phyloP scores from a whole-genome alignment of 2,113 vertebrate genomes.

The Hemibagrus wyckioides region DNA sequence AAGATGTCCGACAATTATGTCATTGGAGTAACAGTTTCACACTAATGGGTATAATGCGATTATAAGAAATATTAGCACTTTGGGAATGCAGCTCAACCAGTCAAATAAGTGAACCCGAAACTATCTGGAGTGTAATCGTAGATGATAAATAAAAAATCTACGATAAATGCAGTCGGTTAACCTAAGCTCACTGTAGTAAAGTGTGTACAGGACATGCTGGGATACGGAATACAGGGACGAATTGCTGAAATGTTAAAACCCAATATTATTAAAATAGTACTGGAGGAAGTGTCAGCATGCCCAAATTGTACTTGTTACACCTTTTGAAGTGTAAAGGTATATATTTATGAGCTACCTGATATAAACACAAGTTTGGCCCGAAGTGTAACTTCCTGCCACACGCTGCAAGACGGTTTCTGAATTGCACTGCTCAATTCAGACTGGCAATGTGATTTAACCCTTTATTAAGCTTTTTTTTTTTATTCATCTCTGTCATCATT shows the following conservation, averaged over 20 bases:
- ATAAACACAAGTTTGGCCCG: neutral
- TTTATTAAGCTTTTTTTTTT: conserved; percentile 18
- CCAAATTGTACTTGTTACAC: neutral
- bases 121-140: neutral
- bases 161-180: neutral
- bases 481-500: neutral
- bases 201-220: neutral
- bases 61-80: neutral
- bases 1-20: neutral
- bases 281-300: neutral
- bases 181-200: neutral
- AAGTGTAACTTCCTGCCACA: neutral
- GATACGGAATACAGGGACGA: neutral
- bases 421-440: conserved; percentile 25
- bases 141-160: neutral
- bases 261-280: neutral
- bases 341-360: neutral
- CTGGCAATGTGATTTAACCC: neutral
- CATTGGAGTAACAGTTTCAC: neutral
- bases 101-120: neutral
- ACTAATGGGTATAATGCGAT: neutral
- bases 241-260: neutral
- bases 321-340: neutral
- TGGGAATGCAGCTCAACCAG: neutral
- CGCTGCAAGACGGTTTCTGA: neutral